A percentile compares a stretch with the other conserved stretches of the same genome.
Evolutionary conservation across 2,113 vertebrate species (phyloP).

Genomic region (Bubo blakistoni): DNA sequence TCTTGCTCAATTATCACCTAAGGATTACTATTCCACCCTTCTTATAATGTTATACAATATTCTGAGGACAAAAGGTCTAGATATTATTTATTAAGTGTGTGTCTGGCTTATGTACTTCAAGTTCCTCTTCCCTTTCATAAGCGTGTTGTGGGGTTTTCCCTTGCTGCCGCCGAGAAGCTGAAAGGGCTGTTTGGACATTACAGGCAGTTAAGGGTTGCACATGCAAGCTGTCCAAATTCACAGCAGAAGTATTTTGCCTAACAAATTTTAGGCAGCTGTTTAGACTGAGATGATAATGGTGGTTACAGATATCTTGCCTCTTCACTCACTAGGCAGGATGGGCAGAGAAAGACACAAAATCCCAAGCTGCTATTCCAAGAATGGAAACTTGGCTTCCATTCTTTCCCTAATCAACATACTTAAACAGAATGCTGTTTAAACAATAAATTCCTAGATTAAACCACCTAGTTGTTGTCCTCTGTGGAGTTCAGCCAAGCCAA

Average conservation of each 20-base stretch:
- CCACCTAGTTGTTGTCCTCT: neutral
- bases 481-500: neutral
- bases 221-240: too few species aligned
- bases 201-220: neutral
- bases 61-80: neutral
- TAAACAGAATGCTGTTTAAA: neutral
- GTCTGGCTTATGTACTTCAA: neutral
- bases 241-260: neutral
- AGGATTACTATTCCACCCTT: neutral
- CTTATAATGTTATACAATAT: rapidly evolving
- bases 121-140: neutral
- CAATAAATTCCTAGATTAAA: neutral
- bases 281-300: neutral
- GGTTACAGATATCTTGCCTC: neutral
- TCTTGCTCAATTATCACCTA: neutral
- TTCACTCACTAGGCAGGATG: neutral
- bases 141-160: neutral
- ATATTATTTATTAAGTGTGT: too few species aligned
- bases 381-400: neutral
- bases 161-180: neutral
- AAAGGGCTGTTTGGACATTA: neutral
- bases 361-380: neutral
- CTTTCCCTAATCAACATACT: neutral
- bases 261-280: neutral
- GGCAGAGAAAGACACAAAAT: neutral